phyloP scores from a whole-genome alignment of 1,140 invertebrate species.

The Luehdorfia chinensis region DNA sequence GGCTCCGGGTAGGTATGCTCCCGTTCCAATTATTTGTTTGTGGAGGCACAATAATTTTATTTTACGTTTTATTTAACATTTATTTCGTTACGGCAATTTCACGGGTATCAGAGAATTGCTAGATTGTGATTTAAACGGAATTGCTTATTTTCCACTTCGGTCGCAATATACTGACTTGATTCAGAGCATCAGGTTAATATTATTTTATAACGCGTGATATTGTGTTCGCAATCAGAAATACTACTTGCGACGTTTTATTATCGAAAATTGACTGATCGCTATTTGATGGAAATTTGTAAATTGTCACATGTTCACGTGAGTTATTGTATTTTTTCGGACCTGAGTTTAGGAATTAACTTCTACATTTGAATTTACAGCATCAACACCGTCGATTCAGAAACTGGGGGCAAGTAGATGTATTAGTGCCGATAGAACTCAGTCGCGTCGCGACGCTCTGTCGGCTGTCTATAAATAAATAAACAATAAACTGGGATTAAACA shows the following conservation, averaged over 20 bases:
- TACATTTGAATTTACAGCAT: no score
- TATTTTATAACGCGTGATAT: slow-evolving; percentile 68
- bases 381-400: no score
- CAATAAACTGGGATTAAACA: slow-evolving; percentile 69
- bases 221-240: slow-evolving; percentile 48
- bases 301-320: no score
- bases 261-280: slow-evolving; percentile 32
- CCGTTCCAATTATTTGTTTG: slow-evolving; percentile 75
- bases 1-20: slow-evolving; percentile 50
- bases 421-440: no score
- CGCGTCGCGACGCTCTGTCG: not conserved
- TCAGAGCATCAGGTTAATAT: slow-evolving; percentile 52
- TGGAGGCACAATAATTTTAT: slow-evolving; percentile 75
- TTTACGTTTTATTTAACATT: slow-evolving; percentile 77
- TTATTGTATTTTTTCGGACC: no score
- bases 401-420: no score
- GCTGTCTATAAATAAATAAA: slow-evolving; percentile 63
- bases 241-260: slow-evolving; percentile 38
- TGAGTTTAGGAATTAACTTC: no score
- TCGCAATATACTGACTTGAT: slow-evolving; percentile 39
- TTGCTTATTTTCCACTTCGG: slow-evolving; percentile 73
- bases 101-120: slow-evolving; percentile 74
- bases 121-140: slow-evolving; percentile 73
- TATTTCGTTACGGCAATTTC: slow-evolving; percentile 76
- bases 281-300: slow-evolving; percentile 25